phyloP scores from a whole-genome alignment of 2,113 vertebrate genomes.

The Grammomys dolichurus region DNA sequence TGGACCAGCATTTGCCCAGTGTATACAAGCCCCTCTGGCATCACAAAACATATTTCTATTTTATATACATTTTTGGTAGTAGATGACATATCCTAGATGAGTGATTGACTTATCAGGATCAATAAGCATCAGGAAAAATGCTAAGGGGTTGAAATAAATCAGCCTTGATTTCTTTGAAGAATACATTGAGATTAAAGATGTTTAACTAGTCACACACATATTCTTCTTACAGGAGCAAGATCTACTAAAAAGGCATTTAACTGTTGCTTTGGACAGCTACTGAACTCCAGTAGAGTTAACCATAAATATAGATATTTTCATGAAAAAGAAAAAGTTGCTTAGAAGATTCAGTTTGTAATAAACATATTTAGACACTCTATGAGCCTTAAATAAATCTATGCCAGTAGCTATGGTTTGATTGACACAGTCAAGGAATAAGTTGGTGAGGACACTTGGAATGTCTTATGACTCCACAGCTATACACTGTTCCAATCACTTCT shows the following conservation, averaged over 20 bases:
- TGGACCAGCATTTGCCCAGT: neutral
- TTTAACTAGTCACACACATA: neutral
- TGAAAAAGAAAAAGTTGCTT: conserved; percentile 40
- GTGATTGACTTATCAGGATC: neutral
- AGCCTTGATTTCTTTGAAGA: conserved; percentile 40
- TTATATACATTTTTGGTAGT: neutral
- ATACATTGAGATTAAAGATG: conserved; percentile 6
- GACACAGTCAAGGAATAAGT: neutral
- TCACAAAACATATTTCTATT: neutral
- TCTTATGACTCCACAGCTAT: neutral
- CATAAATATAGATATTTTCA: conserved; percentile 59
- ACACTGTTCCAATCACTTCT: neutral
- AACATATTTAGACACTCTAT: conserved; percentile 39
- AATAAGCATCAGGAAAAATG: neutral
- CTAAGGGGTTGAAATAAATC: conserved; percentile 53
- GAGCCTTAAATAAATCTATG: neutral
- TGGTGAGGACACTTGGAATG: neutral
- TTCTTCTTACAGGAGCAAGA: neutral
- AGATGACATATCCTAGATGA: neutral
- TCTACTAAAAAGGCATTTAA: neutral
- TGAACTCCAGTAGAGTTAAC: conserved; percentile 58
- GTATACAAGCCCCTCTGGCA: neutral
- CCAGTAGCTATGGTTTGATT: neutral
- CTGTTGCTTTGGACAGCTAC: neutral
- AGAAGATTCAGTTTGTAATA: conserved; percentile 73